Evolutionary conservation across 2,113 vertebrate species (phyloP).

Genomic region (Laticauda laticaudata): DNA sequence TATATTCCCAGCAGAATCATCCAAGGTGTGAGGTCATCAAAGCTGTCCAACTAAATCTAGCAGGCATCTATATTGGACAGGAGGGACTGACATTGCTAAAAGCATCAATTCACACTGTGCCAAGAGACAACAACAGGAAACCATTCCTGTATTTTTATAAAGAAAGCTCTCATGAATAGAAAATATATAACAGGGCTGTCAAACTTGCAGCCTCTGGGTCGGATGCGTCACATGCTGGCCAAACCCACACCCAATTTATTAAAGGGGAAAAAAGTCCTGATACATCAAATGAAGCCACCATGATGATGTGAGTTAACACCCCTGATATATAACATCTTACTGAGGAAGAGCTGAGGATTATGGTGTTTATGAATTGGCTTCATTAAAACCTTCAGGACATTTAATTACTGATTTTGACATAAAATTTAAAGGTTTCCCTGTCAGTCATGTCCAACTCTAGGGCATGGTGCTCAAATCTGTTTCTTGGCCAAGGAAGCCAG

Average conservation of each 20-base stretch:
- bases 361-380: background rate
- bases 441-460: background rate
- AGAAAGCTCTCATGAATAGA: background rate
- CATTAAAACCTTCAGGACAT: background rate
- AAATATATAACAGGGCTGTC: background rate
- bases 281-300: fast-evolving
- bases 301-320: too few relatives aligned
- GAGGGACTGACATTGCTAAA: background rate
- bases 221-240: too few relatives aligned
- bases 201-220: too few relatives aligned
- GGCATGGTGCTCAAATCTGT: background rate
- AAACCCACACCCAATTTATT: too few relatives aligned
- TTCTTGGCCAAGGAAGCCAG: too few relatives aligned
- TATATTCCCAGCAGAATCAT: background rate
- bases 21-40: background rate
- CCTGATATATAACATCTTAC: background rate
- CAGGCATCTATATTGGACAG: background rate
- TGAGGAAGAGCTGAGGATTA: background rate
- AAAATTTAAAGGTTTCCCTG: background rate
- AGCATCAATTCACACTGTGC: background rate
- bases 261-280: too few relatives aligned
- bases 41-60: background rate
- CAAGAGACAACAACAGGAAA: background rate
- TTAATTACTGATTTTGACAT: background rate
- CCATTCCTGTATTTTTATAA: background rate